These are phyloP conservation scores for Odontocerum albicorne DNA, from an alignment of 2,888 invertebrate genomes.

Conservation along the genomic window DNA sequence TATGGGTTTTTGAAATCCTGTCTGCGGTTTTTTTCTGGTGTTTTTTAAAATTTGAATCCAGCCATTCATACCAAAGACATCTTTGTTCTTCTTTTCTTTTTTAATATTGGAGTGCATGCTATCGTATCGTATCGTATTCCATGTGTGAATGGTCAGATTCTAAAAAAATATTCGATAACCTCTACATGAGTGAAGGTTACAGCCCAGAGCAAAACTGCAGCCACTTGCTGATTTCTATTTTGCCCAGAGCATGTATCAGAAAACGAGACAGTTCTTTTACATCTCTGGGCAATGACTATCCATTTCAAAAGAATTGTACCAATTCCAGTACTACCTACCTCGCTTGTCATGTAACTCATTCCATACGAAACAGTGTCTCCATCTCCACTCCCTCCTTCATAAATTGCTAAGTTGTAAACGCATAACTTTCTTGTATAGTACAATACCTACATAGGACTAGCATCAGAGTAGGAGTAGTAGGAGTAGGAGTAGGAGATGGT, in stretches of 20 bases:
- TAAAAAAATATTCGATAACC: neutral
- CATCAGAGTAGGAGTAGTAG: too few species aligned
- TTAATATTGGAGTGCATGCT: constrained; percentile 18
- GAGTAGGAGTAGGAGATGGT: too few species aligned
- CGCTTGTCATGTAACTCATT: neutral
- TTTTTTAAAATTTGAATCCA: neutral
- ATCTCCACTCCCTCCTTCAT: constrained; percentile 1
- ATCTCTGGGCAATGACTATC: too few species aligned
- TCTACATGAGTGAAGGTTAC: neutral
- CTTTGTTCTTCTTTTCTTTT: neutral
- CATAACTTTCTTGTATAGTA: constrained; percentile 1
- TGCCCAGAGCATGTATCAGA: constrained; percentile 12
- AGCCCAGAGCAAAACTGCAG: neutral
- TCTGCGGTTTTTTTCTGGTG: too few species aligned
- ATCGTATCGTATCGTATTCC: constrained; percentile 15
- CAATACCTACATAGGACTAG: too few species aligned
- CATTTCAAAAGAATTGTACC: neutral
- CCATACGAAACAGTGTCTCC: constrained; percentile 3
- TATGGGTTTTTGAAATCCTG: too few species aligned
- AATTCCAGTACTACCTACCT: constrained; percentile 3
- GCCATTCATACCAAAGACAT: neutral
- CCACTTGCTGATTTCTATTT: constrained; percentile 3
- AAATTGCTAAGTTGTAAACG: constrained; percentile 5
- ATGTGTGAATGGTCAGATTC: constrained; percentile 17
- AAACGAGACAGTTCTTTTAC: too few species aligned